Percentiles rank a stretch among this genome's conserved stretches.
Conservation (phyloP, 2,113 vertebrate species). For the Nothoprocta perdicaria region DNA sequence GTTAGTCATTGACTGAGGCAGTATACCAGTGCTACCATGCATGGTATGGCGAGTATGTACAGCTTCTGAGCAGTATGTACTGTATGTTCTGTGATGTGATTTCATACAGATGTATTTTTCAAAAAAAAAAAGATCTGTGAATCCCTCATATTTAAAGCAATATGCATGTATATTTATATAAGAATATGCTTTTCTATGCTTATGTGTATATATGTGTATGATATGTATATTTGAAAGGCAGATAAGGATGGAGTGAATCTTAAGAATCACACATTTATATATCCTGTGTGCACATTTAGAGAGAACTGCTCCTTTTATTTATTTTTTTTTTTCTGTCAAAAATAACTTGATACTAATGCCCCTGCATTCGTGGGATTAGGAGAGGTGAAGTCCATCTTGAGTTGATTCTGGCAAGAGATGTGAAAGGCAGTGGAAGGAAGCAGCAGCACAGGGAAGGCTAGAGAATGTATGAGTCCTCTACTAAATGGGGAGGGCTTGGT, state of each 20-base stretch:
- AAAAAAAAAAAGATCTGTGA: not conserved
- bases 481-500: too few relatives aligned
- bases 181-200: not conserved
- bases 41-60: not conserved
- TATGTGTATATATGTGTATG: not conserved
- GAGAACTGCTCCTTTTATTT: not conserved
- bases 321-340: not conserved
- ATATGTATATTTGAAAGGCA: not conserved
- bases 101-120: conserved; percentile 17
- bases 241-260: not conserved
- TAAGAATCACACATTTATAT: not conserved
- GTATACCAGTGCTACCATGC: not conserved
- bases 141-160: not conserved
- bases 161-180: not conserved
- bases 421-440: not conserved
- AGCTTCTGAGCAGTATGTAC: not conserved
- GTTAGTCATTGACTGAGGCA: not conserved
- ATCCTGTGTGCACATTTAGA: not conserved
- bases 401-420: not conserved
- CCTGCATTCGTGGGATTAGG: not conserved
- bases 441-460: not conserved
- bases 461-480: too few relatives aligned
- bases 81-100: conserved; percentile 2
- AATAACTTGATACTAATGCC: not conserved
- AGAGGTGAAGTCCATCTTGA: not conserved